These are phyloP conservation scores for Synanthedon vespiformis DNA, from an alignment of 2,888 invertebrate genomes.

Conservation along the genomic window DNA sequence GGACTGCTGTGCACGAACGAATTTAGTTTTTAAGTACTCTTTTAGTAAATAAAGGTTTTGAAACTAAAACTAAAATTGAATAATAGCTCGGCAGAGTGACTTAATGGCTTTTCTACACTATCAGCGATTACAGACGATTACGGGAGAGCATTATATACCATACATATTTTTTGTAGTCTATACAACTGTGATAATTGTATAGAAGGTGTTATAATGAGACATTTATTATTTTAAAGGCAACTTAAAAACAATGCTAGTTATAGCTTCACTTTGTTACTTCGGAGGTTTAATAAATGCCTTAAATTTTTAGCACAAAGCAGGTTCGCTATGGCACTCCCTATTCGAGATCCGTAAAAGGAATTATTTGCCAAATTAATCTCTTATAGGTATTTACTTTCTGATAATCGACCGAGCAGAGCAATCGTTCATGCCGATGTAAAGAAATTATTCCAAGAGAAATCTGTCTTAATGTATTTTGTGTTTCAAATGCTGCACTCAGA, in stretches of 20 bases:
- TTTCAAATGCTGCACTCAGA: slow-evolving; percentile 32
- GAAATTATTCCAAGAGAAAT: slow-evolving; percentile 45
- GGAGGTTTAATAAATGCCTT: slow-evolving; percentile 24
- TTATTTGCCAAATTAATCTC: slow-evolving; percentile 44
- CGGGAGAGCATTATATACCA: too few species aligned
- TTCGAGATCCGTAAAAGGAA: slow-evolving; percentile 21
- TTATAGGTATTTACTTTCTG: slow-evolving; percentile 25
- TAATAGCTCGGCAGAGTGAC: too few species aligned
- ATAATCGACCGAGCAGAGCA: slow-evolving; percentile 21
- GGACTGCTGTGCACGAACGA: too few species aligned
- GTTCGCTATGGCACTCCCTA: slow-evolving; percentile 24
- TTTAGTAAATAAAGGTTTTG: too few species aligned
- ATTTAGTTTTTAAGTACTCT: too few species aligned
- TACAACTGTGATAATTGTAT: too few species aligned
- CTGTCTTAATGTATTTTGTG: slow-evolving; percentile 30
- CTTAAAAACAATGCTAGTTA: slow-evolving; percentile 14
- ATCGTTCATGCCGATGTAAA: slow-evolving; percentile 19
- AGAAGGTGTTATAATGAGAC: too few species aligned
- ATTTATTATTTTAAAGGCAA: too few species aligned
- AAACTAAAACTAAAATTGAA: too few species aligned
- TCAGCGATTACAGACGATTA: too few species aligned
- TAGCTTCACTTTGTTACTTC: slow-evolving; percentile 28
- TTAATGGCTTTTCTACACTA: too few species aligned
- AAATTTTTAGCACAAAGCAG: slow-evolving; percentile 23
- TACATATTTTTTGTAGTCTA: too few species aligned